Base-by-base conservation (phyloP, 2,888 invertebrate genomes). In the Vannuccia rotundouncinata region DNA sequence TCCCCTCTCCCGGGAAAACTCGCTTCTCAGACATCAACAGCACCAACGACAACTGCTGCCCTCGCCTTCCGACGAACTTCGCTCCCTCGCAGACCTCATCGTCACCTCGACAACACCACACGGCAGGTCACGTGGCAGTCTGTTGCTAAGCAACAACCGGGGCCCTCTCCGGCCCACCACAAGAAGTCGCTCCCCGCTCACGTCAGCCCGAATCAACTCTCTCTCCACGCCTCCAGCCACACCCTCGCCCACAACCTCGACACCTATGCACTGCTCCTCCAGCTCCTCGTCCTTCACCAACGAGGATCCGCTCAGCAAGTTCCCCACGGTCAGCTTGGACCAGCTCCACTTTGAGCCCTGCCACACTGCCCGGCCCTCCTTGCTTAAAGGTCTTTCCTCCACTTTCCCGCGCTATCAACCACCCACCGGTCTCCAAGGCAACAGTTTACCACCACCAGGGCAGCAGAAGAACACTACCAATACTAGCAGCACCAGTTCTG, bases 311-410 rank as follows among this genome's bases (percentile, higher is more conserved):
- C 59, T 78, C 25, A 66, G 66, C 60, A 30, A 45, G 25, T 78
- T 78, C 27, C 78, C 78, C 1, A 60, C 78, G 28, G 29, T 29
- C 22, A 78, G 78, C 25, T 25, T 78, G 28, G 78, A 78, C 29
- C 78, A 78, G 66, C 60, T 78, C 10, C 78, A 78, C 60, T 78
- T 78, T 60, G 28, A 78, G 60, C 78, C 78, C 27, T 78, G 78
- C 25, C 45, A 30, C 27, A 78, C 78, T 1, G 78, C 66, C 17
- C 66, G 66, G 10, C 66, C 66, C 2, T 2, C 66, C 22, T 66
- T 22, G 66, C 22, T 66, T 2, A 5, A 22, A 22, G 66, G 66
- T 22, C 66, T 66, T 2, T 66, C 66, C 5, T 17, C 66, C 25
- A 66, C 66, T 2, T 66, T 66, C 66, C 66, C 66, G 22, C 66